Percentiles rank a stretch among this genome's conserved stretches.
Evolutionary conservation across 23 tunicate species (phyloP).

Genomic region (Phallusia fumigata): DNA sequence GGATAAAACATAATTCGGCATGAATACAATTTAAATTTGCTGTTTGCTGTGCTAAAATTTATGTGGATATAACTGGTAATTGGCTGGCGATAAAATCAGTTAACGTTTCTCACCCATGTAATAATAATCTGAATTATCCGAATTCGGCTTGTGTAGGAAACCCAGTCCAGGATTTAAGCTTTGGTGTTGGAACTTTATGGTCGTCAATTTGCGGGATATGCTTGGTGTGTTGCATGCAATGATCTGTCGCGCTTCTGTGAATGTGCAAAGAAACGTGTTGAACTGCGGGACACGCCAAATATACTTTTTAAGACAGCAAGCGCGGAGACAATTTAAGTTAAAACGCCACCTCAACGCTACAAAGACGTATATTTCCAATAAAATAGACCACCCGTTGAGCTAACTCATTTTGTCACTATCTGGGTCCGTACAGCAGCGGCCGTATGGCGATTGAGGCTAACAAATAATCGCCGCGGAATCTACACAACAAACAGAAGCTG

Average conservation of each 20-base stretch:
- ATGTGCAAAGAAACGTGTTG: background rate
- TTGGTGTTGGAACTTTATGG: conserved; percentile 66
- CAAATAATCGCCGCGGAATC: background rate
- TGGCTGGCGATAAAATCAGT: background rate
- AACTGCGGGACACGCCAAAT: background rate
- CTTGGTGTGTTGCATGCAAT: conserved; percentile 53
- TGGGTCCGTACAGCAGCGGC: background rate
- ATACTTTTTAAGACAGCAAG: background rate
- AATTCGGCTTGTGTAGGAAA: conserved; percentile 50
- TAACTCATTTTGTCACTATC: background rate
- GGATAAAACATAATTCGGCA: background rate
- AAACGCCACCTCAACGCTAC: conserved; percentile 1
- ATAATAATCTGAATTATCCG: conserved; percentile 57
- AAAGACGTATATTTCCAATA: background rate
- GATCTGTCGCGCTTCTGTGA: conserved; percentile 33
- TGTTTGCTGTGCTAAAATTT: background rate
- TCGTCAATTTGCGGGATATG: conserved; percentile 44
- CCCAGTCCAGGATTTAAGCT: conserved; percentile 88
- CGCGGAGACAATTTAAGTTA: background rate
- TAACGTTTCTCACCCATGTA: conserved; percentile 53
- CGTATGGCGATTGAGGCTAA: background rate
- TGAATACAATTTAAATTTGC: background rate
- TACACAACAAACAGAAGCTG: background rate
- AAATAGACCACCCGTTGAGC: background rate
- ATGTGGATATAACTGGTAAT: background rate